Percentiles rank a stretch among this genome's conserved stretches.
These are phyloP conservation scores for Luehdorfia chinensis DNA, from an alignment of 1,140 invertebrate genomes.

Conservation along the genomic window DNA sequence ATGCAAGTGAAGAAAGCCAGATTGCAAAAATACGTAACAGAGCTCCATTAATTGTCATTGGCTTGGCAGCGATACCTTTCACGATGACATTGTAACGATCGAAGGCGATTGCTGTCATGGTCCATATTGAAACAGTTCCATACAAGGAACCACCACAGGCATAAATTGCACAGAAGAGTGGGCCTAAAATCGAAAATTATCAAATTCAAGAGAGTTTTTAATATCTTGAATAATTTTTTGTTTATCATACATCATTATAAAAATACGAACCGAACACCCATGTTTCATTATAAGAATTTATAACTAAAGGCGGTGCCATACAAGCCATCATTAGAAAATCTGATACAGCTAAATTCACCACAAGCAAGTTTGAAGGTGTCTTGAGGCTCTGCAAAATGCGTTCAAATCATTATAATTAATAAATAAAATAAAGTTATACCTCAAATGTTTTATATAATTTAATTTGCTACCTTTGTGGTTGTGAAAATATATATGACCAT, in stretches of 20 bases:
- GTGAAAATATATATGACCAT: conserved; percentile 92
- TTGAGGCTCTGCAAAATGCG: conserved; percentile 79
- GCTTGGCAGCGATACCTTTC: conserved; percentile 83
- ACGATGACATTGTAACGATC: conserved; percentile 94
- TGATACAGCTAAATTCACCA: conserved; percentile 91
- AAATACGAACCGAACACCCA: conserved; percentile 87
- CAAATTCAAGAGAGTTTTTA: too few relatives aligned
- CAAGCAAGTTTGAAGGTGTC: conserved; percentile 90
- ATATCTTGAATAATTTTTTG: too few relatives aligned
- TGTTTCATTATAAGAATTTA: conserved; percentile 92
- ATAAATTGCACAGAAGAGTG: conserved; percentile 89
- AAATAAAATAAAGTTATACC: neutral
- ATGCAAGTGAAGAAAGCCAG: conserved; percentile 82
- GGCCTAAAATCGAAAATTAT: conserved; percentile 77
- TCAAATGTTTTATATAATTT: too few relatives aligned
- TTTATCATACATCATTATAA: too few relatives aligned
- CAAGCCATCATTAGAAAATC: conserved; percentile 93
- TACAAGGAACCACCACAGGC: conserved; percentile 88
- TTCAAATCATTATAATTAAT: too few relatives aligned
- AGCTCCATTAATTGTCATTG: conserved; percentile 83
- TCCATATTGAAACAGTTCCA: conserved; percentile 90
- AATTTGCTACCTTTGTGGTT: conserved; percentile 63
- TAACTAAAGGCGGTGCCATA: conserved; percentile 90
- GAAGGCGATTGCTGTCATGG: conserved; percentile 90
- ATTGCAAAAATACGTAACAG: conserved; percentile 82